Base-by-base conservation (phyloP, 2,888 invertebrate species). In the Phorcus lineatus region DNA sequence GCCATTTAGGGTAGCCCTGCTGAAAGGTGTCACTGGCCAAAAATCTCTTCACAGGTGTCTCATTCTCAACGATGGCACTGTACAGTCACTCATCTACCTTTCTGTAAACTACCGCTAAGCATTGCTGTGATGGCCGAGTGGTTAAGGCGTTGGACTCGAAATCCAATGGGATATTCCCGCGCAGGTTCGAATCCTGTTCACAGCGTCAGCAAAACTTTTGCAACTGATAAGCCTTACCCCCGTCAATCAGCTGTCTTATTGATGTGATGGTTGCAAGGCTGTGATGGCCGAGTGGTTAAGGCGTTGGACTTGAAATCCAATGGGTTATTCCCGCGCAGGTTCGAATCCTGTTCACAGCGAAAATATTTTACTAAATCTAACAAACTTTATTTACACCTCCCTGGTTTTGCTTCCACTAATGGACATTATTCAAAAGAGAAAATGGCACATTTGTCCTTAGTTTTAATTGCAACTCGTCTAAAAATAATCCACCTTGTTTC, bases 261-360 rank as follows among this genome's bases (percentile, higher is more conserved):
- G 36, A 7, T 36, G 36, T 36, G 36, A 36, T 36, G 7, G 24
- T 57, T 13, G 57, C 24, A 57, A 24, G 31, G 81, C 81, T 82
- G 81, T 82, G 84, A 84, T 84, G 84, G 82, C 84, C 82, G 84
- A 84, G 84, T 84, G 82, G 82, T 82, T 84, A 84, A 84, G 84
- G 82, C 82, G 82, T 84, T 84, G 82, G 82, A 84, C 84, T 82
- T 80, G 82, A 84, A 84, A 82, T 84, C 84, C 84, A 84, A 84
- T 82, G 82, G 84, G 83, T 74, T 79, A 74, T 84, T 78, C 84
- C 84, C 84, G 84, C 84, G 82, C 80, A 84, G 82, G 82, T 84
- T 84, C 84, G 84, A 82, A 84, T 81, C 82, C 84, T 82, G 84
- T 80, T 57, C 57, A 57, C 57, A 57, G 57, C 57, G 57, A 22